Evolutionary conservation across 2,797 vertebrate species (phyloP), one percentile per base, ranked within the genome.

Genomic region (Graptemys geographica): DNA sequence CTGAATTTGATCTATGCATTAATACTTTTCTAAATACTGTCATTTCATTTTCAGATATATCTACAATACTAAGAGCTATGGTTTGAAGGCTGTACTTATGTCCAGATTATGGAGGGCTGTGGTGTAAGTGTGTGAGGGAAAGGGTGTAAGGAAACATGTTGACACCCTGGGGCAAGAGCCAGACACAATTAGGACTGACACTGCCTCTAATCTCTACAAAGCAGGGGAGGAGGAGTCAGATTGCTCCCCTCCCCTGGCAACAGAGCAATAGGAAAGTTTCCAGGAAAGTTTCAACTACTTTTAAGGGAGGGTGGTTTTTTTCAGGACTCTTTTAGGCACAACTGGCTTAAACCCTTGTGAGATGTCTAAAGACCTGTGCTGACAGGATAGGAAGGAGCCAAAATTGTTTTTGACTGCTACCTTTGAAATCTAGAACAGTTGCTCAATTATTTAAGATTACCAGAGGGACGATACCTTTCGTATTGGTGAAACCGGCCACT

Each of bases 401-500:
- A 52, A 79, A 79, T 3, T 6, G 41, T 33, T 33, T 47, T 41
- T 41, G 69, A 16, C n/a, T 81, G 57, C 33, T 15, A 11, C 52
- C 59, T 83, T 56, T 79, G 79, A 69, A 78, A 25, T 19, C 5
- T 52, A 53, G 41, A 56, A 51, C 57, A 49, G n/a, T 76, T 6
- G 3, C 5, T 5, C 78, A 2, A 1, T 28, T 0, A 44, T 52
- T 86, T 52, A 3, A 0, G 6, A 16, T 79, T 93, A 83, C 84
- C 18, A 0, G 47, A 27, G 65, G 91, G 81, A 47, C 4, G 18
- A 18, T 19, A 33, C 25, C 28, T 27, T n/a, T 82, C 65, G 57
- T 51, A 55, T 57, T 89, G 31, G 76, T 19, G 47, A 47, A 10
- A 79, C 8, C 1, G 84, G 81, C 96, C 98, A 1, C 97, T 98